Evolutionary conservation across 1,140 invertebrate species (phyloP).

Genomic region (Leptinotarsa lineolata): DNA sequence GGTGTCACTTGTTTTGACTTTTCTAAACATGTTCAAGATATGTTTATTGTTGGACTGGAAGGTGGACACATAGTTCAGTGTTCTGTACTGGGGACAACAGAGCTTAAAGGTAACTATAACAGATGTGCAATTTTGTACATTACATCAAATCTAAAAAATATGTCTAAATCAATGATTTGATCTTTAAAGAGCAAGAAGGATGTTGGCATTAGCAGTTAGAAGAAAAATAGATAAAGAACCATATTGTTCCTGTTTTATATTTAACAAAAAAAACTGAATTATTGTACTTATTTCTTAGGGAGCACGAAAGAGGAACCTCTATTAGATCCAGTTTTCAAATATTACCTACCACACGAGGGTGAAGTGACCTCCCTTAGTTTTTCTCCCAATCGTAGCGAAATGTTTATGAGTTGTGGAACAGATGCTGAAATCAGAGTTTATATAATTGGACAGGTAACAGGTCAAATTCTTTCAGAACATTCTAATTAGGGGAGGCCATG

Average conservation of each 20-base stretch:
- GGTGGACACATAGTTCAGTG: constrained; percentile 51
- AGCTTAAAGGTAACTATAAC: constrained; percentile 43
- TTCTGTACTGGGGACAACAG: constrained; percentile 46
- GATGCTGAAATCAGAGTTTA: constrained; percentile 53
- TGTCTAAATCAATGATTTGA: too few relatives aligned
- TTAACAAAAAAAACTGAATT: too few relatives aligned
- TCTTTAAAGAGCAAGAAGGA: too few relatives aligned
- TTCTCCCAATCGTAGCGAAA: constrained; percentile 48
- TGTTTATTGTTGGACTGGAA: constrained; percentile 52
- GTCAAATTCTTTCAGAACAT: constrained; percentile 1
- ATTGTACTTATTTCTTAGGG: constrained; percentile 24
- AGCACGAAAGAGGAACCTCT: constrained; percentile 37
- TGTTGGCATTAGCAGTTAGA: too few relatives aligned
- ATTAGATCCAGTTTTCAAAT: constrained; percentile 50
- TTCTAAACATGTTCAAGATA: constrained; percentile 48
- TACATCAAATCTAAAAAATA: too few relatives aligned
- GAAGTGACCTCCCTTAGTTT: constrained; percentile 47
- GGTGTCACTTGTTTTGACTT: constrained; percentile 54
- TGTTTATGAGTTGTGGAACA: constrained; percentile 49
- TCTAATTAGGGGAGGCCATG: too few relatives aligned
- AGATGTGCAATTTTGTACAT: background rate
- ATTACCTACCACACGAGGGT: constrained; percentile 51
- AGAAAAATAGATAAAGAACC: too few relatives aligned
- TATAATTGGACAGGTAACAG: constrained; percentile 45
- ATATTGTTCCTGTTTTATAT: too few relatives aligned